These are phyloP conservation scores for Dicaeum eximium DNA, from an alignment of 2,113 vertebrate species.

Conservation along the genomic window DNA sequence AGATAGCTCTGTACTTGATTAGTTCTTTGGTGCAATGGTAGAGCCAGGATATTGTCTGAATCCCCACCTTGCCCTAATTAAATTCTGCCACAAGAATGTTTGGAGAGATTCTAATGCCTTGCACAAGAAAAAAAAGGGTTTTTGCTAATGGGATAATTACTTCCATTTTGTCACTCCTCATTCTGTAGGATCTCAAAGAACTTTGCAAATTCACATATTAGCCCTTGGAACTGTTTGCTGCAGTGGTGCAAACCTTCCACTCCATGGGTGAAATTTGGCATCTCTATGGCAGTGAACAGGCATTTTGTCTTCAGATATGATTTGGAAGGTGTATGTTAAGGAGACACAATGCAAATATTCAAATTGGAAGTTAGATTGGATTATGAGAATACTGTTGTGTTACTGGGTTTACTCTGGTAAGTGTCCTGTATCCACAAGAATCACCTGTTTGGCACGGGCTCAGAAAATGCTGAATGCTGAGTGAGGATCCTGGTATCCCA, in stretches of 20 bases:
- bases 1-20: slow-evolving; percentile 59
- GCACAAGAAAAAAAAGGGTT: background rate
- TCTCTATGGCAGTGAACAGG: background rate
- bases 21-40: slow-evolving; percentile 26
- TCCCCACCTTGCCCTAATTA: slow-evolving; percentile 57
- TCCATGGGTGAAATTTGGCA: background rate
- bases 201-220: background rate
- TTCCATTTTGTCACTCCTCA: slow-evolving; percentile 32
- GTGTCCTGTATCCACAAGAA: background rate
- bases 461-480: background rate
- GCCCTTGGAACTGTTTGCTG: background rate
- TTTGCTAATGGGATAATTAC: slow-evolving; percentile 47
- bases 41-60: slow-evolving; percentile 54
- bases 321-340: background rate
- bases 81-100: slow-evolving; percentile 55
- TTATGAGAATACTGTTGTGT: background rate
- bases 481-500: background rate
- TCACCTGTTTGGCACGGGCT: background rate
- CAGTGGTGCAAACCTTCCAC: background rate
- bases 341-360: background rate
- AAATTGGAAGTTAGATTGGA: background rate
- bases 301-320: background rate
- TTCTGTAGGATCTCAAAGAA: slow-evolving; percentile 13
- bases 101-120: slow-evolving; percentile 29
- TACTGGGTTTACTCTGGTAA: background rate